Evolutionary conservation across 2,888 invertebrate species (phyloP), one percentile per base, ranked within the genome.

Genomic region (Petrolisthes cinctipes): DNA sequence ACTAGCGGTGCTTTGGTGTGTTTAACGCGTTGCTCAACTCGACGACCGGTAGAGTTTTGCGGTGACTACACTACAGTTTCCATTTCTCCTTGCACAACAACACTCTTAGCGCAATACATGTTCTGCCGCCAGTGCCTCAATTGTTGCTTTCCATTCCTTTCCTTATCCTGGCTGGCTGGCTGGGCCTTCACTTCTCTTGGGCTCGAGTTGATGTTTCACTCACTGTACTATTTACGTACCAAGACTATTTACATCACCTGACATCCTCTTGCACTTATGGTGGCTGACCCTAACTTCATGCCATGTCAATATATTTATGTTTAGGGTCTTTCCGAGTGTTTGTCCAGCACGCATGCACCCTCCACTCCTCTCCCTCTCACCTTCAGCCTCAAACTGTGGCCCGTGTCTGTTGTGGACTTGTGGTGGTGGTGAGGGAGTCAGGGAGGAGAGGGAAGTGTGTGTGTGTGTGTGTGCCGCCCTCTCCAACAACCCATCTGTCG

Each of bases 1-100:
- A 23, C 57, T 68, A 23, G n/a, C 14, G 14, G 75, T 14, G 81
- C 51, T n/a, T 4, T 61, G 66, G 23, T 7, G 23, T 11, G 6
- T n/a, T n/a, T 79, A 79, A 84, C 79, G 14, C 53, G 11, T 79
- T 84, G 68, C 79, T 76, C 79, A 84, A 78, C 51, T 66, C 61
- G 14, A 37, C 37, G 37, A 37, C 7, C 66, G 73, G 20, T 37
- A 23, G 17, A n/a, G 76, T 79, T 53, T n/a, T 37, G 57, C 51
- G 54, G 76, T 17, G 7, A 53, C 2, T 66, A 11, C 20, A 71
- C 37, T 37, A 17, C 61, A 61, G 71, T 71, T 66, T 78, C 79
- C 84, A 84, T 79, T 79, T 54, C 76, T 68, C 14, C 56, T 78
- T 84, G 68, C 84, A 84, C 84, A 84, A 84, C 84, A 84, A 84